Evolutionary conservation across 2,888 invertebrate genomes (phyloP), one percentile per base, ranked within the genome.

Genomic region (Hetaerina titia): DNA sequence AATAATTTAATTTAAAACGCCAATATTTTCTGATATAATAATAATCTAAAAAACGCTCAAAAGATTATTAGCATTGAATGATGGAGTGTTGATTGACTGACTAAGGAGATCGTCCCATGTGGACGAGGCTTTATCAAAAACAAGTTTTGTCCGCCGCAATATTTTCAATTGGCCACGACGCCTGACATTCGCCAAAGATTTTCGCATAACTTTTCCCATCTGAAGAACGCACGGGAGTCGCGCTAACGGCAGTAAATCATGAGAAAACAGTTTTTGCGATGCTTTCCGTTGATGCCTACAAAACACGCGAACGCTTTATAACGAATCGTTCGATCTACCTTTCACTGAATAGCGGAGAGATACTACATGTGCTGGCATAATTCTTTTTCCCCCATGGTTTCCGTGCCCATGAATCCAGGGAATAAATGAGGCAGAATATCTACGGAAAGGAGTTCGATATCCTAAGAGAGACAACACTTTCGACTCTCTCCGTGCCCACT

Each of bases 251-350:
- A 31, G 31, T 31, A 81, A 11, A 81, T 81, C 81, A 81, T 81
- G 25, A 81, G 81, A 31, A 11, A 81, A 81, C 81, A 81, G 81
- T 15, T 81, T 81, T 81, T 31, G 81, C 81, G 81, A 81, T 81
- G 81, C 81, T 15, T 81, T 81, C 81, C 81, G 31, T 31, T 81
- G 81, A 81, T 81, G 81, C 81, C 81, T 81, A 31, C 31, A 81
- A 81, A 81, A 11, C 81, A 25, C 81, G 81, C 81, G 81, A 81
- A 31, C 31, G 81, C 13, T 81, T 81, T 15, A 31, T 81, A 81
- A 81, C 81, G 81, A 81, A 81, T 22, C 81, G 31, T 15, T 15
- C 81, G 31, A 81, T 81, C 81, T 81, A 8, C 81, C 31, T 81
- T 11, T 81, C 81, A 31, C 81, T 31, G 31, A 81, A 31, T 81